A percentile compares a stretch with the other conserved stretches of the same genome.
These are phyloP conservation scores for Eremophila alpestris DNA, from an alignment of 2,797 vertebrate species.

Conservation along the genomic window DNA sequence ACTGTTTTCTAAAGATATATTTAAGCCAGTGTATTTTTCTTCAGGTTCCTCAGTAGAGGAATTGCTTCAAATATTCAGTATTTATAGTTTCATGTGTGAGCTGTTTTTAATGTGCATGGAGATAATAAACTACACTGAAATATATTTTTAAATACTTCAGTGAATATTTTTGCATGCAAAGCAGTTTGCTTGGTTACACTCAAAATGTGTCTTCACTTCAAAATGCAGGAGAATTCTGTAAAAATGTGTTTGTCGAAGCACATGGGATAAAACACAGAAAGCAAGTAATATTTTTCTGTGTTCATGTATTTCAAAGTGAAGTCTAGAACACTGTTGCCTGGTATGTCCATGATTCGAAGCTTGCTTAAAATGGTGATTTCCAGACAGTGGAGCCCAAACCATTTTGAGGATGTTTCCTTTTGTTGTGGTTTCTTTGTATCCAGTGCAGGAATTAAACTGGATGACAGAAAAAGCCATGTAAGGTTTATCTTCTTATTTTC, in stretches of 20 bases:
- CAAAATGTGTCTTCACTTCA: background rate
- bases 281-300: background rate
- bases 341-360: background rate
- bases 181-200: background rate
- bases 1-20: background rate
- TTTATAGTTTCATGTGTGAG: background rate
- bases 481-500: background rate
- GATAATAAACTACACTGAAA: slow-evolving; percentile 1
- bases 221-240: background rate
- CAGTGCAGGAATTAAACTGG: background rate
- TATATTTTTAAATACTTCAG: background rate
- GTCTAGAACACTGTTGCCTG: background rate
- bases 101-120: background rate
- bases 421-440: background rate
- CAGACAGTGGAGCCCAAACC: background rate
- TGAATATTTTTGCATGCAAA: background rate
- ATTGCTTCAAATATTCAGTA: background rate
- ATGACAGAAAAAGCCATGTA: background rate
- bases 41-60: background rate
- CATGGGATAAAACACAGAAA: background rate
- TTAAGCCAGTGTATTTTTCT: background rate
- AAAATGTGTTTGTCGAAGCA: background rate
- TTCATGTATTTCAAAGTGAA: background rate
- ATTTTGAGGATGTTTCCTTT: background rate
- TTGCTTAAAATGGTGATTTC: background rate